phyloP scores from a whole-genome alignment of 2,888 invertebrate species.

The Drosophila mimetica region DNA sequence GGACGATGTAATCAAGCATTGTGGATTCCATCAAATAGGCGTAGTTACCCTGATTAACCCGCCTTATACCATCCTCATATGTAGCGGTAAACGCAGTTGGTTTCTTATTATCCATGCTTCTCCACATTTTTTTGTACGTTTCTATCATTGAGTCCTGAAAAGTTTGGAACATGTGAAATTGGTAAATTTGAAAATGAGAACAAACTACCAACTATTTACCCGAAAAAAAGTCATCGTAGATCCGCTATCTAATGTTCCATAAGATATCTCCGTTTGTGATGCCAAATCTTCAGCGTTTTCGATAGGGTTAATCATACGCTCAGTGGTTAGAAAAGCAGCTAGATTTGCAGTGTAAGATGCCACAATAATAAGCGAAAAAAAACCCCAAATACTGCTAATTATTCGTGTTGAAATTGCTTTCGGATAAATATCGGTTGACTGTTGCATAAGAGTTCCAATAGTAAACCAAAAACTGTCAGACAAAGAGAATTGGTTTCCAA shows the following conservation, averaged over 20 bases:
- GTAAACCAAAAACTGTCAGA: constrained; percentile 95
- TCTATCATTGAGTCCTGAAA: constrained; percentile 91
- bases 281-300: constrained; percentile 94
- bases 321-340: constrained; percentile 95
- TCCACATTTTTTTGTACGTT: constrained; percentile 93
- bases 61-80: constrained; percentile 90
- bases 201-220: constrained; percentile 84
- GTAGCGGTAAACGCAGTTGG: constrained; percentile 90
- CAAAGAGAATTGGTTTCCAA: constrained; percentile 92
- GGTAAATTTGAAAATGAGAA: neutral
- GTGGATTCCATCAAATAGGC: constrained; percentile 96
- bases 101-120: constrained; percentile 90
- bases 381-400: constrained; percentile 96
- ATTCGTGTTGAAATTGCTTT: constrained; percentile 89
- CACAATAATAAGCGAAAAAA: constrained; percentile 95
- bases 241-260: constrained; percentile 93
- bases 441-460: constrained; percentile 95
- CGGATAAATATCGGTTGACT: constrained; percentile 92
- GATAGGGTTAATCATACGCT: constrained; percentile 94
- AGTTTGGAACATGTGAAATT: neutral
- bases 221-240: constrained; percentile 95
- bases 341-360: constrained; percentile 96
- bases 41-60: constrained; percentile 91
- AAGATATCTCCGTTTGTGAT: constrained; percentile 92
- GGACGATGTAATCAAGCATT: constrained; percentile 92